These are phyloP conservation scores for Eupithecia exiguata DNA, from an alignment of 2,888 invertebrate species.

Conservation along the genomic window DNA sequence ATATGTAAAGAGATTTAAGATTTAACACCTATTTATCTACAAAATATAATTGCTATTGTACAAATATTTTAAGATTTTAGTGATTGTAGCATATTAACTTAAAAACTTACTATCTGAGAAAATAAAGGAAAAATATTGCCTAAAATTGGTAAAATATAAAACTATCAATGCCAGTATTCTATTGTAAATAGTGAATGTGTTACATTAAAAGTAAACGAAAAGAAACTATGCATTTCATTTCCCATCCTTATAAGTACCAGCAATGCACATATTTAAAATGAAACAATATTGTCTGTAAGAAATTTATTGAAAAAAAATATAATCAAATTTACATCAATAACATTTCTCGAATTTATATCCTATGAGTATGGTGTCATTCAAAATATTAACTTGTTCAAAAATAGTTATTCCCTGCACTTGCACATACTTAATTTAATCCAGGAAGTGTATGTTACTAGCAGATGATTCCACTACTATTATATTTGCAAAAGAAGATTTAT, in stretches of 20 bases:
- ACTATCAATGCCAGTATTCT: constrained; percentile 81
- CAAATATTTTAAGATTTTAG: constrained; percentile 64
- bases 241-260: constrained; percentile 15
- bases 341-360: constrained; percentile 66
- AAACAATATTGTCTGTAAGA: constrained; percentile 55
- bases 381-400: constrained; percentile 71
- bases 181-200: constrained; percentile 81
- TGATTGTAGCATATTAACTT: constrained; percentile 53
- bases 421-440: constrained; percentile 67
- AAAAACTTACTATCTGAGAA: constrained; percentile 34
- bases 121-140: constrained; percentile 37
- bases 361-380: constrained; percentile 63
- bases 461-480: constrained; percentile 8
- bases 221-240: constrained; percentile 54
- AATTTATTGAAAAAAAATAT: constrained; percentile 80
- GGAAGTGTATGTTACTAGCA: constrained; percentile 43
- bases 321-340: constrained; percentile 67
- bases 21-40: constrained; percentile 48
- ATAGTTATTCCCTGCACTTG: constrained; percentile 73
- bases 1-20: constrained; percentile 46
- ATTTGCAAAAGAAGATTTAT: constrained; percentile 48
- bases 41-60: constrained; percentile 59
- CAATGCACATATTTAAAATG: constrained; percentile 34
- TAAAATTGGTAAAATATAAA: constrained; percentile 56
- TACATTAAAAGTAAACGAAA: constrained; percentile 77